Conservation (phyloP, 2,888 invertebrate genomes). For the Heliconius charithonia region DNA sequence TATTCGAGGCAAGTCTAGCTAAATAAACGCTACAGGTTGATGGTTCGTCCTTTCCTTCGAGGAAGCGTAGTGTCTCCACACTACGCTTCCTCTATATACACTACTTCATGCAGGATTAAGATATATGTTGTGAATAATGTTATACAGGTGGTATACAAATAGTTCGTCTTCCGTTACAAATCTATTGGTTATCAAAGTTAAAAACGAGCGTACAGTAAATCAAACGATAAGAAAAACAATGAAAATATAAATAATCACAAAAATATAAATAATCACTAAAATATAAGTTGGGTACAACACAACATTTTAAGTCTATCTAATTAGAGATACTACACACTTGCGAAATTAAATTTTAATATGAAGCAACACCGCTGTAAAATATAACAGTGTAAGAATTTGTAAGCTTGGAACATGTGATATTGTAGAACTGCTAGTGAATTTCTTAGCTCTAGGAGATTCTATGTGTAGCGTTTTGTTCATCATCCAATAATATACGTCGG, state of each 20-base stretch:
- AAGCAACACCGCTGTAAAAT: not conserved
- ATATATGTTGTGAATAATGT: not conserved
- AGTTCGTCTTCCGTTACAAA: not conserved
- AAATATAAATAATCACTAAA: not conserved
- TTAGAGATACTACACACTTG: not conserved
- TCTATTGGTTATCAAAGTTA: not conserved
- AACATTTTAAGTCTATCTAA: not conserved
- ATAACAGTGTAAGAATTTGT: not conserved
- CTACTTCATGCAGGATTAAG: too few species aligned
- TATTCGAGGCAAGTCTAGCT: too few species aligned
- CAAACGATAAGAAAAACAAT: not conserved
- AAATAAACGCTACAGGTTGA: too few species aligned
- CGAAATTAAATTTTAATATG: not conserved
- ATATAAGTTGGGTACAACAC: too few species aligned
- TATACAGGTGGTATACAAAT: not conserved
- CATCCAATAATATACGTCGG: slow-evolving; percentile 92
- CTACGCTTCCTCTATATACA: too few species aligned
- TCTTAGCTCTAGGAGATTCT: slow-evolving; percentile 64
- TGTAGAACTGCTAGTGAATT: slow-evolving; percentile 44
- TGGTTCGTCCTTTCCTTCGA: too few species aligned
- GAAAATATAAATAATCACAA: not conserved
- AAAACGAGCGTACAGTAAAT: not conserved
- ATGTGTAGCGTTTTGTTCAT: slow-evolving; percentile 90
- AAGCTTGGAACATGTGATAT: not conserved
- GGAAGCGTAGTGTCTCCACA: too few species aligned